Evolutionary conservation across 2,113 vertebrate species (phyloP), one percentile per base, ranked within the genome.

Genomic region (Procavia capensis): DNA sequence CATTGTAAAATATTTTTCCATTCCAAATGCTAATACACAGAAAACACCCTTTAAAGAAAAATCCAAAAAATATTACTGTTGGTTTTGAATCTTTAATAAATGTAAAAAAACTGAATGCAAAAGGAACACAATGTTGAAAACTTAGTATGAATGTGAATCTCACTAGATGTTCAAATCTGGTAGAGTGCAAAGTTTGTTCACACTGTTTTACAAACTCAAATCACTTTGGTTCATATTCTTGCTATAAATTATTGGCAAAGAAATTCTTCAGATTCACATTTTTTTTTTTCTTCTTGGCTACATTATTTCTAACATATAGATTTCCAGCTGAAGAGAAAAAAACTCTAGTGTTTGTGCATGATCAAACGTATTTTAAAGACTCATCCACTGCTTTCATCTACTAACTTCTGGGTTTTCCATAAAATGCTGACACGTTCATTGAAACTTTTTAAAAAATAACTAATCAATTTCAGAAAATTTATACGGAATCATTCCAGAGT

Each of bases 81-180:
- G 97, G 97, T 97, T 98, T 98, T 98, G 97, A 98, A 98, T 97
- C 98, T 99, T 99, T 99, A 99, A 98, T 98, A 98, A 98, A 98
- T 98, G 97, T 98, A 98, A 98, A 98, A 98, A 98, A 98, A n/a
- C n/a, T 25, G 64, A 92, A 95, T 80, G 91, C 94, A 98, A 97
- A 98, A 98, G 97, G 97, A 98, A 98, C 97, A 98, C 97, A 98
- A 96, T 0, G 85, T 94, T 96, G 98, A 97, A 98, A 98, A 98
- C 96, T 96, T 91, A 91, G 96, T 95, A 88, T 95, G 96, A 97
- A 96, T 91, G 97, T 97, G 96, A 98, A 96, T 96, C 97, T 90
- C 72, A 1, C 96, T 96, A 97, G 96, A 70, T 94, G 96, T 97
- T 98, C 96, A 95, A 97, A 97, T 97, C 97, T 90, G 97, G 95